Conservation (phyloP, 1,140 invertebrate genomes). For the Procambarus clarkii region DNA sequence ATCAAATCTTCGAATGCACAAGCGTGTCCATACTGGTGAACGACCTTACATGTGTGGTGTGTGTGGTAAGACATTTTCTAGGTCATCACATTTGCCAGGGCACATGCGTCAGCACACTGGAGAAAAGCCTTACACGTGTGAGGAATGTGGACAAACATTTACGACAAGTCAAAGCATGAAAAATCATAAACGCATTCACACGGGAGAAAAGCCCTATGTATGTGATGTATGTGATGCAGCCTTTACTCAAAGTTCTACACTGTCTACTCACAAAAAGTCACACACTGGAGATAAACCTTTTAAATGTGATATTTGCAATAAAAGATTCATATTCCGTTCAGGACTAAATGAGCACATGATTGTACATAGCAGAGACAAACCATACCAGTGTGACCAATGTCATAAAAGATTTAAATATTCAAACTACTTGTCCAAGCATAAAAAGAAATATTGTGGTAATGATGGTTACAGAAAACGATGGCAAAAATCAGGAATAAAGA, state of each 20-base stretch:
- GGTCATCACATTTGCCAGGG: slow-evolving; percentile 73
- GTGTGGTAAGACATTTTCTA: slow-evolving; percentile 79
- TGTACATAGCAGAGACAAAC: slow-evolving; percentile 82
- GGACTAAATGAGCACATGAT: slow-evolving; percentile 68
- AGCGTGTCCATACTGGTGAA: slow-evolving; percentile 80
- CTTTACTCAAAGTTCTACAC: slow-evolving; percentile 83
- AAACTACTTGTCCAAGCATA: slow-evolving; percentile 90
- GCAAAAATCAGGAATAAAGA: slow-evolving; percentile 49
- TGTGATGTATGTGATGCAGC: slow-evolving; percentile 70
- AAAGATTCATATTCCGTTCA: slow-evolving; percentile 75
- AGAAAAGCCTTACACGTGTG: slow-evolving; percentile 72
- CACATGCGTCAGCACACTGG: slow-evolving; percentile 75
- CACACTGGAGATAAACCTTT: slow-evolving; percentile 80
- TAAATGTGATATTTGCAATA: slow-evolving; percentile 73
- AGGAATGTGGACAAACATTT: slow-evolving; percentile 72
- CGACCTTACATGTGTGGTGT: slow-evolving; percentile 79
- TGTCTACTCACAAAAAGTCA: slow-evolving; percentile 80
- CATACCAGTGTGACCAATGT: slow-evolving; percentile 84
- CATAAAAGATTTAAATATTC: slow-evolving; percentile 93
- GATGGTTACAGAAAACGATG: slow-evolving; percentile 63
- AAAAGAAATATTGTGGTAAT: slow-evolving; percentile 88
- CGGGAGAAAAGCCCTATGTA: slow-evolving; percentile 74
- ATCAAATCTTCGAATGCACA: slow-evolving; percentile 78
- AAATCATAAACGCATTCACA: slow-evolving; percentile 73
- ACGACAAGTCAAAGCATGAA: slow-evolving; percentile 74